These are phyloP conservation scores for Gambusia holbrooki DNA, from an alignment of 2,113 vertebrate genomes.

Conservation along the genomic window DNA sequence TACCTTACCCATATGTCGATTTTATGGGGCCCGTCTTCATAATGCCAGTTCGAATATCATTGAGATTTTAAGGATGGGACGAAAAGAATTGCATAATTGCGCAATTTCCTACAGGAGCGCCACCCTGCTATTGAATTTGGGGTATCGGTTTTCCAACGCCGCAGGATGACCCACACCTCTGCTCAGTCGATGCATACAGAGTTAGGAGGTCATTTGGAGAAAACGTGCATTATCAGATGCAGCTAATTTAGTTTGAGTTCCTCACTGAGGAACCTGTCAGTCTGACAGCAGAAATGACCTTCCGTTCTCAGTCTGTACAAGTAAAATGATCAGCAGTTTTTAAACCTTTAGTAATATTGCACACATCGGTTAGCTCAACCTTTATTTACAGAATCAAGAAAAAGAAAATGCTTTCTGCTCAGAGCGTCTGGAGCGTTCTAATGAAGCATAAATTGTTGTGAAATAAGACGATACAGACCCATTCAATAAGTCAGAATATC, in stretches of 20 bases:
- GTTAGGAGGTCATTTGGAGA: conserved; percentile 51
- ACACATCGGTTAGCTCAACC: not conserved
- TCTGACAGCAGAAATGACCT: conserved; percentile 14
- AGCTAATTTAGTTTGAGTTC: conserved; percentile 37
- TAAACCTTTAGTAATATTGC: not conserved
- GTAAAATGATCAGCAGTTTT: not conserved
- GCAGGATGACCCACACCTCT: conserved; percentile 39
- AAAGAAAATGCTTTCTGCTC: not conserved
- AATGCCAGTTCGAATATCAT: conserved; percentile 63
- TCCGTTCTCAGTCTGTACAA: not conserved
- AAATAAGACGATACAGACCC: not conserved
- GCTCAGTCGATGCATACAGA: conserved; percentile 54
- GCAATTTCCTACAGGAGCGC: conserved; percentile 34
- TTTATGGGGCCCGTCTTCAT: conserved; percentile 26
- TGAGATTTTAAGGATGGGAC: conserved; percentile 42
- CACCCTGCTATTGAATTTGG: conserved; percentile 54
- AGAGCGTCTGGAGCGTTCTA: too few relatives aligned
- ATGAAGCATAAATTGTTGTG: not conserved
- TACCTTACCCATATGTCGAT: conserved; percentile 35
- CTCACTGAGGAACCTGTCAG: conserved; percentile 28
- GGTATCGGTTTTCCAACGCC: conserved; percentile 48
- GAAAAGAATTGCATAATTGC: conserved; percentile 59
- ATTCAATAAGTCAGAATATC: too few relatives aligned
- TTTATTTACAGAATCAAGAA: not conserved
- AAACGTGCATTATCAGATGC: conserved; percentile 49